Conservation (phyloP, 2,113 vertebrate genomes). For the Myotis brandtii region DNA sequence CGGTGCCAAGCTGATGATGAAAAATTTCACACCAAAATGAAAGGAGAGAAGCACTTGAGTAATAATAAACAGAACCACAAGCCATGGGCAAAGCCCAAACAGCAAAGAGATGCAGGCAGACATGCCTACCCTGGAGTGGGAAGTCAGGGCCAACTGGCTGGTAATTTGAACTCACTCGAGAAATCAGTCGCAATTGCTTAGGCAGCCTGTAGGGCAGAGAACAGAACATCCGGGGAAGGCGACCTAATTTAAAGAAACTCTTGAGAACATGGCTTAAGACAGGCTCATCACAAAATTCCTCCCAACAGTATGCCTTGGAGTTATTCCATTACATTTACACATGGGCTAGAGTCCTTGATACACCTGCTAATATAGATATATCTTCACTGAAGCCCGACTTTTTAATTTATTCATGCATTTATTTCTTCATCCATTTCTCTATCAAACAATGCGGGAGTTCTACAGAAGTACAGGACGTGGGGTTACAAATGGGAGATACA, state of each 20-base stretch:
- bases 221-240: neutral
- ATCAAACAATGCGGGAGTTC: neutral
- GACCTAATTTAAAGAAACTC: constrained; percentile 9
- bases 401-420: neutral
- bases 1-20: constrained; percentile 23
- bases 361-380: neutral
- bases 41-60: neutral
- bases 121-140: neutral
- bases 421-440: neutral
- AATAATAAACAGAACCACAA: constrained; percentile 44
- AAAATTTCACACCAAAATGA: constrained; percentile 38
- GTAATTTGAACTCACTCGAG: constrained; percentile 35
- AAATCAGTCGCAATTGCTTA: neutral
- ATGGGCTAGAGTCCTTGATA: neutral
- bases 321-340: neutral
- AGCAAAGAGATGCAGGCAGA: neutral
- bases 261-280: neutral
- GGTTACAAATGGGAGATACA: neutral
- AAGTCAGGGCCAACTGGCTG: neutral
- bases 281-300: neutral
- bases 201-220: neutral
- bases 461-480: neutral
- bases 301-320: neutral
- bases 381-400: neutral
- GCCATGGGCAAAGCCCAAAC: constrained; percentile 25